phyloP scores from a whole-genome alignment of 2,888 invertebrate genomes.

The Troides aeacus region DNA sequence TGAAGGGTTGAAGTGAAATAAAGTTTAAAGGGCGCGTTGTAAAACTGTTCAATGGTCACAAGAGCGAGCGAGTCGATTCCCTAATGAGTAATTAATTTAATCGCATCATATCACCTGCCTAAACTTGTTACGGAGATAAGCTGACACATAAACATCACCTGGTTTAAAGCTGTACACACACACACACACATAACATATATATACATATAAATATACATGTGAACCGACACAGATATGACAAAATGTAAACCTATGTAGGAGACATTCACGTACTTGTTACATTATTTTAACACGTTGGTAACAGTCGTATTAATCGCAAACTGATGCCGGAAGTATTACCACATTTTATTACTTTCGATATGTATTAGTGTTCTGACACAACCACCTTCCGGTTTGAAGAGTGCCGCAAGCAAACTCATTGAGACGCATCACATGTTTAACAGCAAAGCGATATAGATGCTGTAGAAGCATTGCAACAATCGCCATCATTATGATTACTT shows the following conservation, averaged over 20 bases:
- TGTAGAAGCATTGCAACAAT: too few relatives aligned
- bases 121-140: constrained; percentile 21
- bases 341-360: not conserved
- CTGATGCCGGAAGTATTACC: too few relatives aligned
- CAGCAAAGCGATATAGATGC: too few relatives aligned
- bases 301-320: too few relatives aligned
- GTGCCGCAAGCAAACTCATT: too few relatives aligned
- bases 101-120: constrained; percentile 19
- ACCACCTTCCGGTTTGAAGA: too few relatives aligned
- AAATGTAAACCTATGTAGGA: not conserved
- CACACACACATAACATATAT: too few relatives aligned
- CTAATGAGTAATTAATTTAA: constrained; percentile 24
- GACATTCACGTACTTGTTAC: not conserved
- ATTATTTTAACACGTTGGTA: too few relatives aligned
- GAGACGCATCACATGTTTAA: too few relatives aligned
- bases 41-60: constrained; percentile 6
- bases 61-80: not conserved
- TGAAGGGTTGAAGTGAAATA: too few relatives aligned
- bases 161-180: constrained; percentile 1
- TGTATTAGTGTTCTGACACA: too few relatives aligned
- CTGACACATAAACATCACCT: constrained; percentile 20
- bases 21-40: not conserved
- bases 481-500: too few relatives aligned
- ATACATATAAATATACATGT: not conserved
- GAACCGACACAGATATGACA: not conserved